These are phyloP conservation scores for Equus quagga DNA, from an alignment of 2,113 vertebrate species.

Conservation along the genomic window DNA sequence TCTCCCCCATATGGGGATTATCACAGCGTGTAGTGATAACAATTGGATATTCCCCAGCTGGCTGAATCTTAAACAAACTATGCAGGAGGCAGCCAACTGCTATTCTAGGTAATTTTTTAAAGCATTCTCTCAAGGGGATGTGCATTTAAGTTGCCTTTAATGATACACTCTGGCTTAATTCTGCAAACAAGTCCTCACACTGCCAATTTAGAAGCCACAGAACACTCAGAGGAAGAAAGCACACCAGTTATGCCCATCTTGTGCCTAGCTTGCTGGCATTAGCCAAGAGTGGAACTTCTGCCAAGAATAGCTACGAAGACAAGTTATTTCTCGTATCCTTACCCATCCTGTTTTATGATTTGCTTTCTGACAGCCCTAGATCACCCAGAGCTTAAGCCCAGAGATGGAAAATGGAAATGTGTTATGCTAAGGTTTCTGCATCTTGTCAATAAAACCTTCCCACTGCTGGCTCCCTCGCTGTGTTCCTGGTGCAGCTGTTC, in stretches of 20 bases:
- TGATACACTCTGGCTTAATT: slow-evolving; percentile 58
- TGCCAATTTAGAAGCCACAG: slow-evolving; percentile 19
- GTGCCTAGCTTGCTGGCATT: not conserved
- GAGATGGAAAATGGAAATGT: slow-evolving; percentile 3
- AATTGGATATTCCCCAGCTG: slow-evolving; percentile 46
- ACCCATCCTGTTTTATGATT: not conserved
- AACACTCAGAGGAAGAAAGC: slow-evolving; percentile 27
- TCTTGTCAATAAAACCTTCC: not conserved
- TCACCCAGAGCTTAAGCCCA: slow-evolving; percentile 17
- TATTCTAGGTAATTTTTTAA: slow-evolving; percentile 64
- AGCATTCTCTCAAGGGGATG: slow-evolving; percentile 58
- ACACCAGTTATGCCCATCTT: not conserved
- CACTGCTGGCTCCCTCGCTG: not conserved
- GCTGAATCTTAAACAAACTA: slow-evolving; percentile 66
- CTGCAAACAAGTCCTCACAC: slow-evolving; percentile 68
- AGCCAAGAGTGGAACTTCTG: slow-evolving; percentile 23
- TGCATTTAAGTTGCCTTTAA: slow-evolving; percentile 66
- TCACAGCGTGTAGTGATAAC: slow-evolving; percentile 59
- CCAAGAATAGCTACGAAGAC: slow-evolving; percentile 59
- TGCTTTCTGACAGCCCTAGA: slow-evolving; percentile 16
- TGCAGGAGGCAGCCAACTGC: slow-evolving; percentile 39
- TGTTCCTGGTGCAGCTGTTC: not conserved
- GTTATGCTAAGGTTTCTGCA: not conserved
- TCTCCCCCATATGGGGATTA: not conserved
- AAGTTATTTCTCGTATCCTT: slow-evolving; percentile 35